Conservation (phyloP, 2,888 invertebrate genomes). For the Hetaerina titia region DNA sequence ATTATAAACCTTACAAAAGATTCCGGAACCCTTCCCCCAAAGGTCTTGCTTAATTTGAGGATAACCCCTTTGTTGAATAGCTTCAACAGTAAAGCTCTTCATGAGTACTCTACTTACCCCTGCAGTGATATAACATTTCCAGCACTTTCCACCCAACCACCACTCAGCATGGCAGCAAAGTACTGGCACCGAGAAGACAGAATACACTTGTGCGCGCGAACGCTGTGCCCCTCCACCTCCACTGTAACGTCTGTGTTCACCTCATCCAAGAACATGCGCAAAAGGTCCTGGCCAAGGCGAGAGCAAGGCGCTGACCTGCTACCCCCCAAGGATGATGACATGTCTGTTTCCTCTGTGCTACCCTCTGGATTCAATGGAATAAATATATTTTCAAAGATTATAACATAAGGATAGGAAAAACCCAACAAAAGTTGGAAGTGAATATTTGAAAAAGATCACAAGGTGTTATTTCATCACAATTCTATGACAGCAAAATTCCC, state of each 20-base stretch:
- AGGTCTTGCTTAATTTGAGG: too few relatives aligned
- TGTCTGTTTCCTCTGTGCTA: conserved; percentile 78
- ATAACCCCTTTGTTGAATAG: too few relatives aligned
- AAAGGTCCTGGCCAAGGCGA: conserved; percentile 90
- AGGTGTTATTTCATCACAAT: neutral
- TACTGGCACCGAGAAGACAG: conserved; percentile 94
- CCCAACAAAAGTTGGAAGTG: neutral
- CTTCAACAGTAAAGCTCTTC: too few relatives aligned
- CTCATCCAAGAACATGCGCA: conserved; percentile 95
- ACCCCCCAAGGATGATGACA: conserved; percentile 70
- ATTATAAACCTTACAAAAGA: too few relatives aligned
- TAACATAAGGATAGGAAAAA: neutral
- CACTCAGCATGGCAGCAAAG: conserved; percentile 94
- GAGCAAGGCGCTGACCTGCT: conserved; percentile 74
- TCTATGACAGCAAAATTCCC: neutral
- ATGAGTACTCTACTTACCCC: conserved; percentile 79
- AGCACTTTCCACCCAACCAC: conserved; percentile 89
- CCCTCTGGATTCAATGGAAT: conserved; percentile 73
- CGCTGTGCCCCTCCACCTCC: conserved; percentile 89
- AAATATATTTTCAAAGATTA: too few relatives aligned
- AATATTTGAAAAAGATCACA: neutral
- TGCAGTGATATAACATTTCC: conserved; percentile 91
- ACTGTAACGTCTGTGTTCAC: conserved; percentile 93
- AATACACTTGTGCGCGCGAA: conserved; percentile 95
- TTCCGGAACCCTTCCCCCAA: too few relatives aligned